Conservation (phyloP, 2,888 invertebrate species). For the Nasonia oneida region DNA sequence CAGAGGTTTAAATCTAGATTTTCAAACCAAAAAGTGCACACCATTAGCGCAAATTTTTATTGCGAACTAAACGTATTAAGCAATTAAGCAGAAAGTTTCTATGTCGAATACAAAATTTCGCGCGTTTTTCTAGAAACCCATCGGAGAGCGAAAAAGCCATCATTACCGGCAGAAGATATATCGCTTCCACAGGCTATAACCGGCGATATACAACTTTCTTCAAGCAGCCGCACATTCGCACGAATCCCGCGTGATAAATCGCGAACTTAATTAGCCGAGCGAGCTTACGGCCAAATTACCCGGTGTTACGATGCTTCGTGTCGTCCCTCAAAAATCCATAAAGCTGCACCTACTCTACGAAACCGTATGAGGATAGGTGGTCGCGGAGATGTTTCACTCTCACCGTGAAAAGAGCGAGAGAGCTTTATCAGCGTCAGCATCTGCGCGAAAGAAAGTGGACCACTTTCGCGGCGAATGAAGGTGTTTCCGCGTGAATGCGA, state of each 20-base stretch:
- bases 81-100: conserved; percentile 6
- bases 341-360: not conserved
- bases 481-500: conserved; percentile 39
- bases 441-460: conserved; percentile 57
- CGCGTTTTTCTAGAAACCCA: conserved; percentile 35
- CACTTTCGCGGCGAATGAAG: conserved; percentile 53
- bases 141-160: conserved; percentile 10
- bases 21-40: not conserved
- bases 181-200: not conserved
- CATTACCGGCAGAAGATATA: not conserved
- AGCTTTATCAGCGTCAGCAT: conserved; percentile 40
- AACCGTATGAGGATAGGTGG: not conserved
- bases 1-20: not conserved
- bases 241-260: conserved; percentile 12
- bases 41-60: not conserved
- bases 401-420: conserved; percentile 11
- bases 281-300: not conserved
- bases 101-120: not conserved
- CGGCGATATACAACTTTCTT: conserved; percentile 23
- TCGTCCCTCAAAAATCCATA: not conserved
- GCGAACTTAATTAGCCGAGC: conserved; percentile 3
- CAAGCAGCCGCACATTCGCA: not conserved
- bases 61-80: not conserved
- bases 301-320: not conserved
- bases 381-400: conserved; percentile 39